Evolutionary conservation across 2,888 invertebrate species (phyloP).

Genomic region (Philopedon plagiatum): DNA sequence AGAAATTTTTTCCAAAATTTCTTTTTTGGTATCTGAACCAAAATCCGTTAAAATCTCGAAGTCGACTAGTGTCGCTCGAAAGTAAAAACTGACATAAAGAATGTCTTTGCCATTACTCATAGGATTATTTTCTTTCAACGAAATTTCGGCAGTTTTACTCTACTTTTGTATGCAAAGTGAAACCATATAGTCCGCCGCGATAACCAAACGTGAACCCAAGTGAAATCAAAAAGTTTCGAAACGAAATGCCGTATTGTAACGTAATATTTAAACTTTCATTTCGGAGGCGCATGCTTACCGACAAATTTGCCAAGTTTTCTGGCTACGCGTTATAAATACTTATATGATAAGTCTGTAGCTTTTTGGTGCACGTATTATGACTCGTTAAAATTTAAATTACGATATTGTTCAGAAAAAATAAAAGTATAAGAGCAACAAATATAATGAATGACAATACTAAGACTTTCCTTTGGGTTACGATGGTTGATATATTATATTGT

Average conservation of each 20-base stretch:
- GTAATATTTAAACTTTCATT: conserved; percentile 41
- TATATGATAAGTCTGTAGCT: conserved; percentile 12
- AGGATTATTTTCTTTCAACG: not conserved
- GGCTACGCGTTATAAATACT: conserved; percentile 8
- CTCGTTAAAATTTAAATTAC: not conserved
- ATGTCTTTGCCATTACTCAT: not conserved
- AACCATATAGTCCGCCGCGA: conserved; percentile 23
- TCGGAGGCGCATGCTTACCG: conserved; percentile 24
- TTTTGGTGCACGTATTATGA: conserved; percentile 3
- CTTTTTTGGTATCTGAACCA: no score
- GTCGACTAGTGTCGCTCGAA: no score
- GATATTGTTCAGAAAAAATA: not conserved
- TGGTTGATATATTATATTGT: no score
- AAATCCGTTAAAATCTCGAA: no score
- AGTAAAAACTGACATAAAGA: not conserved
- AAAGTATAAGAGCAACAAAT: not conserved
- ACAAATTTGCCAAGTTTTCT: conserved; percentile 16
- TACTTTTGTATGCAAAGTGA: conserved; percentile 37
- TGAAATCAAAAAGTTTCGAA: conserved; percentile 46
- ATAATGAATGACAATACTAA: no score
- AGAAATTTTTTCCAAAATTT: no score
- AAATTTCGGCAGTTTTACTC: conserved; percentile 38
- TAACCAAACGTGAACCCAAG: conserved; percentile 36
- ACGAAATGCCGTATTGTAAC: conserved; percentile 34
- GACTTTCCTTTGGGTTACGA: not conserved